Conservation (phyloP, 2,888 invertebrate genomes). For the Neoaliturus tenellus region DNA sequence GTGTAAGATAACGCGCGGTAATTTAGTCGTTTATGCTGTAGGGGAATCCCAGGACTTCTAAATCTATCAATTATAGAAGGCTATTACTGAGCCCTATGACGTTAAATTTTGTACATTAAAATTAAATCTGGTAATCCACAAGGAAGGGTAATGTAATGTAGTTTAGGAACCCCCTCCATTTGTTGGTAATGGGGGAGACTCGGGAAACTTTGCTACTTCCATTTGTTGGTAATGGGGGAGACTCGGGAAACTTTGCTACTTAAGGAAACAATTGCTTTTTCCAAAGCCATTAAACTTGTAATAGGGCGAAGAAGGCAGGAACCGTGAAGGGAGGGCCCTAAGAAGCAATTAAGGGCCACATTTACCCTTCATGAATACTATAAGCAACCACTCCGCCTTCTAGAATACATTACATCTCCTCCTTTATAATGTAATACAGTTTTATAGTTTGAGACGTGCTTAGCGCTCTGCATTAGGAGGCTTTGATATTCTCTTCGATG, state of each 20-base stretch:
- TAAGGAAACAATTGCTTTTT: constrained; percentile 52
- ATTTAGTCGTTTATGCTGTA: too few relatives aligned
- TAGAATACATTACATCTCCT: constrained; percentile 34
- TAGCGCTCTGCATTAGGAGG: not conserved
- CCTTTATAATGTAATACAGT: constrained; percentile 46
- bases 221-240: constrained; percentile 50
- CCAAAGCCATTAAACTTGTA: constrained; percentile 53
- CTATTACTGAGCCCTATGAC: not conserved
- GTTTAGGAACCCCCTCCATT: constrained; percentile 10
- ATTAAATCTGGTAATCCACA: not conserved
- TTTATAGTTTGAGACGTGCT: constrained; percentile 18
- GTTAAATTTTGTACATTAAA: not conserved
- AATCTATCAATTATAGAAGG: too few relatives aligned
- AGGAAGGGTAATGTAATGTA: not conserved
- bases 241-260: constrained; percentile 44
- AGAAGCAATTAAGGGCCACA: constrained; percentile 49
- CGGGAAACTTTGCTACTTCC: constrained; percentile 49
- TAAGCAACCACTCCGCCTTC: constrained; percentile 47
- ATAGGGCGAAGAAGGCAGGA: constrained; percentile 50
- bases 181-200: constrained; percentile 37
- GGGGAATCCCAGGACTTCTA: too few relatives aligned
- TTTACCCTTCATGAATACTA: constrained; percentile 54
- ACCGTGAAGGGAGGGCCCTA: constrained; percentile 48
- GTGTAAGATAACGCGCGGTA: too few relatives aligned
- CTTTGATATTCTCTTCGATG: not conserved